Conservation (phyloP, 2,113 vertebrate species). For the Cinclus cinclus region DNA sequence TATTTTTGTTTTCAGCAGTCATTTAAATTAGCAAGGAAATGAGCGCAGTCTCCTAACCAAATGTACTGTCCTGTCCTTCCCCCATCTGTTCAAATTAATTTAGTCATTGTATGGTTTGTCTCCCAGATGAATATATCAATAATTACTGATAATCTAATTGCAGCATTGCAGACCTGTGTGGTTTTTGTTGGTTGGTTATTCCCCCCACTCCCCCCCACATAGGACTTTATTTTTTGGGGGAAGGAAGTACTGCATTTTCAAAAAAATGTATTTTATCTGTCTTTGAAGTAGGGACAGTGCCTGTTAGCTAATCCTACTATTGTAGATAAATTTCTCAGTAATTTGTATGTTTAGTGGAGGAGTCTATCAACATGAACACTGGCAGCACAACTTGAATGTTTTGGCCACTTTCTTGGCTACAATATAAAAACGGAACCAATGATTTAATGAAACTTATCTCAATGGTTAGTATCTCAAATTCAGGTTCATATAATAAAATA, state of each 20-base stretch:
- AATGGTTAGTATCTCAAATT: not conserved
- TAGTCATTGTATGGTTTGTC: not conserved
- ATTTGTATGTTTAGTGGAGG: not conserved
- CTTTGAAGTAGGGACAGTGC: not conserved
- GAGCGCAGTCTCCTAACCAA: not conserved
- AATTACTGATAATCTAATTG: conserved; percentile 3
- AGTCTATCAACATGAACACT: not conserved
- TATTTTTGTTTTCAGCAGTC: not conserved
- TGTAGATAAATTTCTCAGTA: not conserved
- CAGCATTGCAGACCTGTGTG: not conserved
- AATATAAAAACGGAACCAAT: not conserved
- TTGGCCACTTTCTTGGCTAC: not conserved
- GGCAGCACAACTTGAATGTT: not conserved
- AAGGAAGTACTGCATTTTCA: not conserved
- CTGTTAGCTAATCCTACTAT: not conserved
- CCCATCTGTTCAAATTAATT: not conserved
- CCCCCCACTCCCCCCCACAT: no score
- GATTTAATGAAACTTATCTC: not conserved
- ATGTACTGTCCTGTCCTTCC: not conserved
- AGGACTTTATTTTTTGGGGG: not conserved
- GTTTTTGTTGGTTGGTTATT: not conserved
- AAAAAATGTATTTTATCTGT: not conserved
- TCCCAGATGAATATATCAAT: not conserved
- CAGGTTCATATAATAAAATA: not conserved
- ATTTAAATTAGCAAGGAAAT: not conserved